Percentiles rank a stretch among this genome's conserved stretches.
These are phyloP conservation scores for Arge pagana DNA, from an alignment of 2,888 invertebrate genomes.

Conservation along the genomic window DNA sequence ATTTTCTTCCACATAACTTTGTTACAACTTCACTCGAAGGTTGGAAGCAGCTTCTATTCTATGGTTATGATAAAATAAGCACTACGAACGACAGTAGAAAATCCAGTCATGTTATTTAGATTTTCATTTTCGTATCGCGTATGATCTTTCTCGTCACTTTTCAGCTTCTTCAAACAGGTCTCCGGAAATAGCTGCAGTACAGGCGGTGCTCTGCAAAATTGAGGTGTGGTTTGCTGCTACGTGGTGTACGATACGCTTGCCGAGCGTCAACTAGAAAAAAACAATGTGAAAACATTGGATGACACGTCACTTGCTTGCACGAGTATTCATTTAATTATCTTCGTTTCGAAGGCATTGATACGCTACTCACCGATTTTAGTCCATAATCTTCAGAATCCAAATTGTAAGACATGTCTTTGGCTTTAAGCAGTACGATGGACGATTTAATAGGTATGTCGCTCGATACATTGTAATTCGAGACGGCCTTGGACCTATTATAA, in stretches of 20 bases:
- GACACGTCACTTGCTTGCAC: too few relatives aligned
- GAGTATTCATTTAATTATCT: too few relatives aligned
- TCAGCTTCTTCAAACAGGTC: conserved; percentile 44
- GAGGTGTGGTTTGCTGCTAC: conserved; percentile 76
- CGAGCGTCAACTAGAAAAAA: conserved; percentile 61
- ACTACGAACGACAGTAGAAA: too few relatives aligned
- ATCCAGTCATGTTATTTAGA: too few relatives aligned
- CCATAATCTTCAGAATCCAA: conserved; percentile 70
- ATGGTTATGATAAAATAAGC: too few relatives aligned
- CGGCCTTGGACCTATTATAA: conserved; percentile 64
- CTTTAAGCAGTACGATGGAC: conserved; percentile 67
- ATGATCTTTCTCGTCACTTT: too few relatives aligned
- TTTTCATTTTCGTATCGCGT: too few relatives aligned
- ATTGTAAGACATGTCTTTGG: conserved; percentile 63
- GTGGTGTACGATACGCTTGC: conserved; percentile 64
- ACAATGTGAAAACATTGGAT: too few relatives aligned
- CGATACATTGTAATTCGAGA: conserved; percentile 60
- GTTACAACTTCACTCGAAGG: too few relatives aligned
- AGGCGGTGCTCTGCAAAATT: conserved; percentile 70
- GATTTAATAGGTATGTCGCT: conserved; percentile 62
- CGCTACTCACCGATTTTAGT: conserved; percentile 56
- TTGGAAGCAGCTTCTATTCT: too few relatives aligned
- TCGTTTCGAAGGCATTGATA: too few relatives aligned
- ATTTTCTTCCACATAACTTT: too few relatives aligned
- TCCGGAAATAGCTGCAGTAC: conserved; percentile 57